Conservation (phyloP, 2,888 invertebrate species). For the Apodemia duryi region DNA sequence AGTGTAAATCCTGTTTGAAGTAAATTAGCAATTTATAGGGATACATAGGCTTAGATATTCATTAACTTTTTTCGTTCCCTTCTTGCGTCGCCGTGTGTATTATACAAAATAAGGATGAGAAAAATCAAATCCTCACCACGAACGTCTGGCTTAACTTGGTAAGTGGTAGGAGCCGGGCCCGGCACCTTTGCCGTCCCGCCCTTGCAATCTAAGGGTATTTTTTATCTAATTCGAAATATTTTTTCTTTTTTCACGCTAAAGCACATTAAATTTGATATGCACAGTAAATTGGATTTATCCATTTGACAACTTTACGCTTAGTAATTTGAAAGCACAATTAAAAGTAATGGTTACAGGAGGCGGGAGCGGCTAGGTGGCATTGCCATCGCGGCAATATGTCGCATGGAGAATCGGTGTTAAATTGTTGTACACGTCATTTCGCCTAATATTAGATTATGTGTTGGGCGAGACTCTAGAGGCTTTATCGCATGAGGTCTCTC, state of each 20-base stretch:
- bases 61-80: slow-evolving; percentile 72
- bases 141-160: slow-evolving; percentile 99
- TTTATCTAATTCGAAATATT: slow-evolving; percentile 28
- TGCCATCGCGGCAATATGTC: slow-evolving; percentile 68
- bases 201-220: slow-evolving; percentile 39
- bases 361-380: slow-evolving; percentile 61
- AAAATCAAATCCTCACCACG: slow-evolving; percentile 98
- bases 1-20: neutral
- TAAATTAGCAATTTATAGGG: slow-evolving; percentile 2
- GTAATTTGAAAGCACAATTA: slow-evolving; percentile 27
- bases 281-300: slow-evolving; percentile 22
- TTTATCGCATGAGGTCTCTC: slow-evolving; percentile 49
- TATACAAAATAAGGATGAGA: slow-evolving; percentile 93
- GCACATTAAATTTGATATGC: slow-evolving; percentile 38
- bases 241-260: slow-evolving; percentile 34
- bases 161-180: slow-evolving; percentile 83
- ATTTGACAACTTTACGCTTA: slow-evolving; percentile 25
- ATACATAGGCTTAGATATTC: slow-evolving; percentile 42
- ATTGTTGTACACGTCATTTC: slow-evolving; percentile 60
- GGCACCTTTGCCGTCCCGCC: slow-evolving; percentile 65
- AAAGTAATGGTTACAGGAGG: slow-evolving; percentile 51
- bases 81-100: slow-evolving; percentile 80
- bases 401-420: slow-evolving; percentile 75
- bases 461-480: slow-evolving; percentile 55
- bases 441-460: slow-evolving; percentile 67